These are phyloP conservation scores for Tribolium madens DNA, from an alignment of 1,140 invertebrate genomes.

Conservation along the genomic window DNA sequence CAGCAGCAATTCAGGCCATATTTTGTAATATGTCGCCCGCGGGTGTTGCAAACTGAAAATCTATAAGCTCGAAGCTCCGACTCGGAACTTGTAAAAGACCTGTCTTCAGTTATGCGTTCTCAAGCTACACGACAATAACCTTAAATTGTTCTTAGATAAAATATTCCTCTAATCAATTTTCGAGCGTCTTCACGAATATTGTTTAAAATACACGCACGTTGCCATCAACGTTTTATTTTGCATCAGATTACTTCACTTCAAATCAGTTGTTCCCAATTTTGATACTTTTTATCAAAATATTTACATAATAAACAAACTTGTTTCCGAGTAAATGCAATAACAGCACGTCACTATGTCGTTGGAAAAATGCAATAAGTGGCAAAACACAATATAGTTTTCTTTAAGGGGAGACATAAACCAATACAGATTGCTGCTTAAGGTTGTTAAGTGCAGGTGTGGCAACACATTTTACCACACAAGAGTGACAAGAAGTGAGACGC, in stretches of 20 bases:
- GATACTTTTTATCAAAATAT: slow-evolving; percentile 27
- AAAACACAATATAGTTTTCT: background rate
- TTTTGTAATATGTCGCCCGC: slow-evolving; percentile 35
- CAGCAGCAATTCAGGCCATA: slow-evolving; percentile 22
- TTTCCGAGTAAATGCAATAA: slow-evolving; percentile 19
- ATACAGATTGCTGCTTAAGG: slow-evolving; percentile 7
- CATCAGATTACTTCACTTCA: slow-evolving; percentile 23
- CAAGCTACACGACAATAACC: background rate
- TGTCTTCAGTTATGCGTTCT: slow-evolving; percentile 4
- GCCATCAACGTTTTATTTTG: background rate
- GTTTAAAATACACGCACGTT: slow-evolving; percentile 3
- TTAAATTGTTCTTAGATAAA: slow-evolving; percentile 30
- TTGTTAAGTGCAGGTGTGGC: background rate
- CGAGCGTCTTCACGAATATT: background rate
- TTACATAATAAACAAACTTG: slow-evolving; percentile 33
- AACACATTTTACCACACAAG: background rate
- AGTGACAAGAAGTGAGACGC: background rate
- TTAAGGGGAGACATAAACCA: slow-evolving; percentile 2
- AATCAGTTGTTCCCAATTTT: slow-evolving; percentile 19
- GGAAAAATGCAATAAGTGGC: slow-evolving; percentile 18
- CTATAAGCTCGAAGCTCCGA: slow-evolving; percentile 20
- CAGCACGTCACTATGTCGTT: slow-evolving; percentile 21
- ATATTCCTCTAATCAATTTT: slow-evolving; percentile 9
- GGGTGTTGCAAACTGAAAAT: slow-evolving; percentile 36
- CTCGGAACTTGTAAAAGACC: slow-evolving; percentile 24